Conservation (phyloP, 2,888 invertebrate genomes). For the Cryptus viduatorius region DNA sequence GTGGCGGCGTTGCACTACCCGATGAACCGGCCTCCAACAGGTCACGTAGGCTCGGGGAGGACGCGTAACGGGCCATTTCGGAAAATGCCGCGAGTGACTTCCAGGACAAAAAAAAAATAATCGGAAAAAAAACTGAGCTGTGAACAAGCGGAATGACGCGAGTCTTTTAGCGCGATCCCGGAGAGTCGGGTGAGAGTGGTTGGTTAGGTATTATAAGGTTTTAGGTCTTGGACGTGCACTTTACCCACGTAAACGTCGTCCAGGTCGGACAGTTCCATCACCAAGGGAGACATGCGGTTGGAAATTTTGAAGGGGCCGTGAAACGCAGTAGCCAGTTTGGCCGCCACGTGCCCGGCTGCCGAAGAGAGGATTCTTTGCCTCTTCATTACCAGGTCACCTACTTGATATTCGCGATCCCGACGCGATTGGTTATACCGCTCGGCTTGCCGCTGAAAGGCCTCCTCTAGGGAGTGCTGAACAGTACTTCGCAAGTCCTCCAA, state of each 20-base stretch:
- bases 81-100: too few species aligned
- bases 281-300: too few species aligned
- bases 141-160: neutral
- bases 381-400: conserved; percentile 9
- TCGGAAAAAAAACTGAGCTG: neutral
- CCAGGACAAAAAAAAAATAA: neutral
- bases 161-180: neutral
- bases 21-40: too few species aligned
- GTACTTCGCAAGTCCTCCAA: neutral
- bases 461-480: neutral
- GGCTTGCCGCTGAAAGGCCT: conserved; percentile 2
- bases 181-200: neutral
- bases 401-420: neutral
- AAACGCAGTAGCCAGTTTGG: conserved; percentile 14
- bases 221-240: conserved; percentile 21
- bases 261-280: neutral
- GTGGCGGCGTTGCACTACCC: too few species aligned
- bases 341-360: neutral
- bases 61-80: neutral
- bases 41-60: too few species aligned
- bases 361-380: neutral
- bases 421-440: neutral
- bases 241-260: neutral
- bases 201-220: neutral
- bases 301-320: conserved; percentile 15